A percentile compares a stretch with the other conserved stretches of the same genome.
These are phyloP conservation scores for Carduelis carduelis DNA, from an alignment of 2,797 vertebrate species.

Conservation along the genomic window DNA sequence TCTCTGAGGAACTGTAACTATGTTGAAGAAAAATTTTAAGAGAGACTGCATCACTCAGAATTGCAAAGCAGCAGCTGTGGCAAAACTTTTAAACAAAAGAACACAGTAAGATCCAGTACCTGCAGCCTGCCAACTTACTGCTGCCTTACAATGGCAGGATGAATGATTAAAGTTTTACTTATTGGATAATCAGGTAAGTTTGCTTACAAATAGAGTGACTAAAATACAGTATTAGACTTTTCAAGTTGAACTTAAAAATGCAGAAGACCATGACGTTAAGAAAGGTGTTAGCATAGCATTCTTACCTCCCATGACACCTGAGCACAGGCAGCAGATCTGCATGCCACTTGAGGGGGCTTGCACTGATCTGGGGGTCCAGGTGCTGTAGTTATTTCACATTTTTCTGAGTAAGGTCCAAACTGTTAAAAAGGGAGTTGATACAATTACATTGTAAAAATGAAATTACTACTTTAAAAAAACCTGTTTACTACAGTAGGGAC, in stretches of 20 bases:
- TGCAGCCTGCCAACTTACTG: not conserved
- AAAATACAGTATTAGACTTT: not conserved
- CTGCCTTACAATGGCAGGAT: not conserved
- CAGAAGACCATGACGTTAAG: not conserved
- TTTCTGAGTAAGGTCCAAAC: constrained; percentile 92
- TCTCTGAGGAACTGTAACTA: not conserved
- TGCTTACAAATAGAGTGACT: not conserved
- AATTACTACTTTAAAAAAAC: not conserved
- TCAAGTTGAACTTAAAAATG: not conserved
- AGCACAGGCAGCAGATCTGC: constrained; percentile 90
- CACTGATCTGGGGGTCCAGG: constrained; percentile 94
- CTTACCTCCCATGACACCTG: constrained; percentile 94
- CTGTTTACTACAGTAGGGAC: not conserved
- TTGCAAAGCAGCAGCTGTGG: not conserved
- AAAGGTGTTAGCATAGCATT: not conserved
- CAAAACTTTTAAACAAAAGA: not conserved
- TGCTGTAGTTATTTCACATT: constrained; percentile 88
- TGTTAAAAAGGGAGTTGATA: constrained; percentile 63
- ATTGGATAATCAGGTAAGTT: not conserved
- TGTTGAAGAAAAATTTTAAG: not conserved
- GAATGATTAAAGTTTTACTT: not conserved
- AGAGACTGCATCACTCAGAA: not conserved
- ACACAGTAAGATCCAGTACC: not conserved
- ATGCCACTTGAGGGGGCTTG: constrained; percentile 83
- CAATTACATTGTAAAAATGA: not conserved